phyloP scores from a whole-genome alignment of 2,797 vertebrate genomes.

The Microchirus variegatus region DNA sequence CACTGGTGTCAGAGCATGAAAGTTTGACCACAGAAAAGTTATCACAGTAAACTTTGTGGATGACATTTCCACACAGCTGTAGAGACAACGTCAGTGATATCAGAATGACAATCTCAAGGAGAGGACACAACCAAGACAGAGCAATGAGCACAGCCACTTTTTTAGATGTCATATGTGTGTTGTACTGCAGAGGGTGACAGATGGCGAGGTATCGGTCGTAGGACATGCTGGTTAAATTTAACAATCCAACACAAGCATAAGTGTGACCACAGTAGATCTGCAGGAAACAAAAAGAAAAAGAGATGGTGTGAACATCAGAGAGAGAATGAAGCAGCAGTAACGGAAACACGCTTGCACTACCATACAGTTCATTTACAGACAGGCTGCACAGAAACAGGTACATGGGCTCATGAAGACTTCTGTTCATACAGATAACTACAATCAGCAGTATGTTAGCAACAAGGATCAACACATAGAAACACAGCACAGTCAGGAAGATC shows the following conservation, averaged over 20 bases:
- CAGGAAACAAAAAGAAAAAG: conserved; percentile 39
- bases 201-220: conserved; percentile 65
- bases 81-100: background rate
- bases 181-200: conserved; percentile 51
- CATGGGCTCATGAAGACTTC: conserved; percentile 69
- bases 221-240: conserved; percentile 60
- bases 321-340: conserved; percentile 46
- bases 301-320: conserved; percentile 41
- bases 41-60: conserved; percentile 42
- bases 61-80: conserved; percentile 31
- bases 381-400: conserved; percentile 66
- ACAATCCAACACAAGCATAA: conserved; percentile 29
- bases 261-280: conserved; percentile 50
- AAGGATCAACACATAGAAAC: conserved; percentile 6
- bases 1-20: conserved; percentile 30
- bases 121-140: conserved; percentile 7
- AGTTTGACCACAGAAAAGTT: conserved; percentile 44
- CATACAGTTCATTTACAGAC: conserved; percentile 61
- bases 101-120: background rate
- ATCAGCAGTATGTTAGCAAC: background rate
- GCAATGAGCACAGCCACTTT: background rate
- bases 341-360: conserved; percentile 47
- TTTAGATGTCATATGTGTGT: conserved; percentile 8
- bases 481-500: background rate
- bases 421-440: conserved; percentile 20